phyloP scores from a whole-genome alignment of 2,797 vertebrate species.

The Anableps anableps region DNA sequence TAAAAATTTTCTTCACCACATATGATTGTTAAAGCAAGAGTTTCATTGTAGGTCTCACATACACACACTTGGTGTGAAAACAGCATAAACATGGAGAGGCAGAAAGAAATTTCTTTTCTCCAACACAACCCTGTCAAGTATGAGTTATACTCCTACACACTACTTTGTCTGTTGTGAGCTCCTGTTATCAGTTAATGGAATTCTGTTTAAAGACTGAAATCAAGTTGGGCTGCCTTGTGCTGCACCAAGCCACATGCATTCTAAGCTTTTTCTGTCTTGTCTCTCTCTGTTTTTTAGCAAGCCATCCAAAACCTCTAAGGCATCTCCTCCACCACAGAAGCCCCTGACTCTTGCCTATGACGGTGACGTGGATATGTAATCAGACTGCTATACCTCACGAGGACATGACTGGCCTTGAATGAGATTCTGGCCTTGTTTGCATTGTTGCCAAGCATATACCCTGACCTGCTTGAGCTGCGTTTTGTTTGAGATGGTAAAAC shows the following conservation, averaged over 20 bases:
- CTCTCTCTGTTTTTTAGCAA: slow-evolving; percentile 77
- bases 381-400: slow-evolving; percentile 45
- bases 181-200: slow-evolving; percentile 65
- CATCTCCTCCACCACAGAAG: slow-evolving; percentile 91
- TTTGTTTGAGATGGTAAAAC: slow-evolving; percentile 8
- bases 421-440: slow-evolving; percentile 28
- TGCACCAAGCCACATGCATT: slow-evolving; percentile 33
- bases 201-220: slow-evolving; percentile 52
- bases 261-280: slow-evolving; percentile 34
- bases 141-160: slow-evolving; percentile 44
- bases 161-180: slow-evolving; percentile 43
- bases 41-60: slow-evolving; percentile 4
- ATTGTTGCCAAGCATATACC: slow-evolving; percentile 28
- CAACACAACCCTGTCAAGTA: slow-evolving; percentile 50
- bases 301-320: slow-evolving; percentile 87
- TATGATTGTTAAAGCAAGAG: slow-evolving; percentile 26
- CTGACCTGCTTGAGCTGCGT: slow-evolving; percentile 14
- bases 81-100: slow-evolving; percentile 12
- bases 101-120: slow-evolving; percentile 15
- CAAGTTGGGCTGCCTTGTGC: slow-evolving; percentile 32
- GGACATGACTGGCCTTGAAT: slow-evolving; percentile 36
- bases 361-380: slow-evolving; percentile 95
- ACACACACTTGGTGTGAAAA: slow-evolving; percentile 16
- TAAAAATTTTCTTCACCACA: neutral
- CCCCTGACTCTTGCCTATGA: slow-evolving; percentile 96